Evolutionary conservation across 2,888 invertebrate genomes (phyloP), one percentile per base, ranked within the genome.

Genomic region (Conops quadrifasciatus): DNA sequence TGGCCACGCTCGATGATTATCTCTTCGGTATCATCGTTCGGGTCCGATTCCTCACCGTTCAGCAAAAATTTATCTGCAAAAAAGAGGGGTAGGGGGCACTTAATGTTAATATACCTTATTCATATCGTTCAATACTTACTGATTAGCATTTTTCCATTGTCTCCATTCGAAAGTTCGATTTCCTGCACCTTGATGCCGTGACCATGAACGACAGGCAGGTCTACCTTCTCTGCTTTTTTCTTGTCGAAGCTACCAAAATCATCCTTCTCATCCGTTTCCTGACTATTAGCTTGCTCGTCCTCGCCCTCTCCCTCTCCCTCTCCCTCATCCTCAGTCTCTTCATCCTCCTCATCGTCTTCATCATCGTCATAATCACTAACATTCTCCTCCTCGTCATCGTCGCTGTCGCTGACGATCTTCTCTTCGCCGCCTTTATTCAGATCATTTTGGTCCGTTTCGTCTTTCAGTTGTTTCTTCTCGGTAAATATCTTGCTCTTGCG

Each of bases 1-100:
- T 65, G 87, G 82, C 80, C 84, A 75, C 75, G 87, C 78, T 77
- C 86, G 80, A 78, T 86, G 80, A 81, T 86, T 77, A 84, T 82
- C 75, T 84, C 82, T 68, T 84, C 84, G 77, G 83, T 81, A 75
- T 84, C 83, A 67, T 84, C 83, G 9, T 36, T 36, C 19, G 80
- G 79, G n/a, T 73, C 75, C 43, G 77, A 74, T 2, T 81, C 81
- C 47, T 80, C 80, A 2, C 79, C 77, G 0, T 79, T 66, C 15
- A 75, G 67, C 47, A 76, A 72, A 59, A 84, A 79, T 79, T 83
- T 85, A 67, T 78, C 83, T 85, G 73, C 0, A 74, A 77, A 16
- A 58, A 21, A 71, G 21, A 66, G 43, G 62, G 63, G 47, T 16
- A 28, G 13, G 43, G 36, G 43, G n/a, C 0, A 51, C 67, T 21